Evolutionary conservation across 2,113 vertebrate species (phyloP).

Genomic region (Callipepla californica): DNA sequence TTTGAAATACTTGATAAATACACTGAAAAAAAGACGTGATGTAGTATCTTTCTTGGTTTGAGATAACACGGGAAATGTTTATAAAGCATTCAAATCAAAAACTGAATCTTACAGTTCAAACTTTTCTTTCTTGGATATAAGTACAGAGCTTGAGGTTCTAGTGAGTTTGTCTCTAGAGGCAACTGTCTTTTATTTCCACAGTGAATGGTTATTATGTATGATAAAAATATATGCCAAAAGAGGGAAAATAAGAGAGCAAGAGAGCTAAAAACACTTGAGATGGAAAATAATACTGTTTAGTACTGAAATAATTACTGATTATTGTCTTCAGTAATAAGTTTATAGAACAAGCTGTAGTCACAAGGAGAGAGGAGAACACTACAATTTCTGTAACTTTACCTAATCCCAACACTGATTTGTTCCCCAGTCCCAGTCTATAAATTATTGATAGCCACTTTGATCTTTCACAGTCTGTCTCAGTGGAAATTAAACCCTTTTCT

Average conservation of each 20-base stretch:
- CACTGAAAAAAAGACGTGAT: not conserved
- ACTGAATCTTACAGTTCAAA: not conserved
- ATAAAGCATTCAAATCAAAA: not conserved
- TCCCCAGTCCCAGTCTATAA: not conserved
- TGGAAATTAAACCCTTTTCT: not conserved
- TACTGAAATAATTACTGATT: not conserved
- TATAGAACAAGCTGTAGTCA: not conserved
- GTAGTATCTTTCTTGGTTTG: not conserved
- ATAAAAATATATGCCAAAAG: not conserved
- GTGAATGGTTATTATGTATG: not conserved
- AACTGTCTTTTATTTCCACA: not conserved
- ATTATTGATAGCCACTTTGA: not conserved
- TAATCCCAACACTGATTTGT: not conserved
- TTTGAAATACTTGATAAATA: not conserved
- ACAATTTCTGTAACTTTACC: not conserved
- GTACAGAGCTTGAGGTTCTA: not conserved
- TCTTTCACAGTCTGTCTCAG: not conserved
- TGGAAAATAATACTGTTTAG: not conserved
- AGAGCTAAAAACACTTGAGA: not conserved
- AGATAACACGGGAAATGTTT: not conserved
- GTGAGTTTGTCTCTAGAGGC: not conserved
- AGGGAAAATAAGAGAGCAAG: not conserved
- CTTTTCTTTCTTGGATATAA: not conserved
- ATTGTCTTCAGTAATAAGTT: not conserved
- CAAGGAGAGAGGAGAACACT: not conserved